Evolutionary conservation across 2,797 vertebrate species (phyloP), one percentile per base, ranked within the genome.

Genomic region (Brachyalestes nurse): DNA sequence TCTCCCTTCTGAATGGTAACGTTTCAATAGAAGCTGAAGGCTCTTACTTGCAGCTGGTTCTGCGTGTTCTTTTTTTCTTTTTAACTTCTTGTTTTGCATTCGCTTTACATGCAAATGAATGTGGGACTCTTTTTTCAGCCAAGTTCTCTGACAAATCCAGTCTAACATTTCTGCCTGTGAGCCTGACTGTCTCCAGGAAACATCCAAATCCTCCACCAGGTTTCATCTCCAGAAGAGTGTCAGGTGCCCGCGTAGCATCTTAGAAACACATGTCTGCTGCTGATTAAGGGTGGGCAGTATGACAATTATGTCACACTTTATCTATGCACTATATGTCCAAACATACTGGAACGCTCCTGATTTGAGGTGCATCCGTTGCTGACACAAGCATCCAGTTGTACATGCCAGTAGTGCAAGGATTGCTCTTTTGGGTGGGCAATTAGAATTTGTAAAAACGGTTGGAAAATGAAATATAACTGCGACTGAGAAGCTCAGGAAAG

Each of bases 91-190:
- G n/a, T 57, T 77, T 57, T 61, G 55, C 67, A 51, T 34, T 34
- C 34, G 34, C 34, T 71, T 72, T 78, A 62, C 14, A 79, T 72
- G 67, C 57, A 51, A 51, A 71, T 38, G 42, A 71, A 49, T 47
- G 5, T 51, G 45, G 58, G 38, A 21, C 25, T 10, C 66, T 4
- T 23, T 72, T 34, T 34, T 34, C 47, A 42, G 62, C 49, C 6
- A 17, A 69, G 47, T 23, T 51, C 64, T 23, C 34, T 19, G 49
- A 42, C 51, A 70, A 53, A 67, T 66, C 12, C 21, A 19, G 8
- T 42, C 65, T 25, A 40, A 47, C 21, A n/a, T 45, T 42, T 72
- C 17, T 62, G n/a, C 57, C 38, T 16, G 34, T 17, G 8, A n/a
- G 40, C 17, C 12, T 51, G 23, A 51, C 42, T 34, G 19, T 79